A percentile compares a stretch with the other conserved stretches of the same genome.
Conservation (phyloP, 2,888 invertebrate genomes). For the Netelia melanura region DNA sequence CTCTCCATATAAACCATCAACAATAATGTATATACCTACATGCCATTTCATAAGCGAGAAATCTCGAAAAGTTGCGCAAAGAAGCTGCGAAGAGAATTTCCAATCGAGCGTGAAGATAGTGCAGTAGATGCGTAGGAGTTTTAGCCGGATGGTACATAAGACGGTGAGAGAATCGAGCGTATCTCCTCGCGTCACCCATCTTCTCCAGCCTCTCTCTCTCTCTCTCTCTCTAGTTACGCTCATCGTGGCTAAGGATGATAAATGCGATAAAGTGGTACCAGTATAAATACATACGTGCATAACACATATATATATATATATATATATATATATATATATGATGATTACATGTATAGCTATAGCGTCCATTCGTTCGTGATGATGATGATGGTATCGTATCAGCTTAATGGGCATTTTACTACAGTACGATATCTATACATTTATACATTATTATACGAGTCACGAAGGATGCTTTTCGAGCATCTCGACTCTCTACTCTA, state of each 20-base stretch:
- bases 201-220: conserved; percentile 1
- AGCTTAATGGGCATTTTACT: conserved; percentile 62
- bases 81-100: conserved; percentile 54
- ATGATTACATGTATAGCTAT: conserved; percentile 26
- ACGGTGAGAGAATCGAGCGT: conserved; percentile 52
- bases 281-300: conserved; percentile 65
- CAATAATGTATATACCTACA: neutral
- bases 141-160: conserved; percentile 45
- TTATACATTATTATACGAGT: conserved; percentile 38
- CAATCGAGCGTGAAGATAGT: conserved; percentile 52
- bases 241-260: conserved; percentile 71
- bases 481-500: conserved; percentile 16
- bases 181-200: conserved; percentile 44
- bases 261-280: conserved; percentile 73
- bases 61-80: conserved; percentile 46
- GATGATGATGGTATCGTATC: conserved; percentile 63
- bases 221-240: conserved; percentile 60
- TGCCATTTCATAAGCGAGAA: neutral
- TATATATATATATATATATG: conserved; percentile 43
- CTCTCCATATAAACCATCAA: neutral
- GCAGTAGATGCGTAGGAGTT: conserved; percentile 68
- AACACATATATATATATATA: conserved; percentile 19
- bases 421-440: conserved; percentile 22
- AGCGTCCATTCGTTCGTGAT: conserved; percentile 41
- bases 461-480: conserved; percentile 40